Evolutionary conservation across 2,113 vertebrate genomes (phyloP).

Genomic region (Corythornis vintsioides): DNA sequence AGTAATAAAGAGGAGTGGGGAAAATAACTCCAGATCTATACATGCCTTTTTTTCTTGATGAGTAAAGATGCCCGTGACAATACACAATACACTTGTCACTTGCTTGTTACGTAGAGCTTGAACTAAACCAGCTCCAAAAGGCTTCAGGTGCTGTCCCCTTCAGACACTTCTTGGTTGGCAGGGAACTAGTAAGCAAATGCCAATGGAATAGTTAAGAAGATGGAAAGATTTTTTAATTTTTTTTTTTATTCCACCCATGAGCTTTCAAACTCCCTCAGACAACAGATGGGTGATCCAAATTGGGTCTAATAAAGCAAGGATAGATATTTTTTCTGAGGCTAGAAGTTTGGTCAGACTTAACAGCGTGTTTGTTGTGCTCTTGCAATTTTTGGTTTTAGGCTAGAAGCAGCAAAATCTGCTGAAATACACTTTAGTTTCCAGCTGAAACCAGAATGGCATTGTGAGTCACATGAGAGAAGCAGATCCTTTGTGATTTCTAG

Average conservation of each 20-base stretch:
- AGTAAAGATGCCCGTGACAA: constrained; percentile 22
- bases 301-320: constrained; percentile 59
- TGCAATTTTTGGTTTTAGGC: constrained; percentile 21
- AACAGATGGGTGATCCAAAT: constrained; percentile 71
- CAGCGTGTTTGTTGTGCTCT: constrained; percentile 36
- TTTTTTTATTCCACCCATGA: constrained; percentile 61
- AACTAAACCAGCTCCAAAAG: constrained; percentile 54
- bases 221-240: not conserved
- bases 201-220: constrained; percentile 58
- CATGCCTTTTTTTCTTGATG: constrained; percentile 25
- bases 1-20: constrained; percentile 29
- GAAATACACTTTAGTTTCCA: constrained; percentile 2
- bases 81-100: constrained; percentile 54
- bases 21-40: constrained; percentile 55
- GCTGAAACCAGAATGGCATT: constrained; percentile 22
- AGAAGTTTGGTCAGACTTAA: constrained; percentile 48
- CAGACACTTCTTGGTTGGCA: constrained; percentile 51
- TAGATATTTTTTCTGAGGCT: constrained; percentile 53
- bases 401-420: constrained; percentile 36
- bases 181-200: constrained; percentile 52
- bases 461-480: constrained; percentile 36
- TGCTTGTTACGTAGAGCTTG: constrained; percentile 20
- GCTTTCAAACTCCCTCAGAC: constrained; percentile 69
- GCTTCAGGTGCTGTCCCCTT: constrained; percentile 68
- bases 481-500: constrained; percentile 55